These are phyloP conservation scores for Argyrosomus japonicus DNA, from an alignment of 2,113 vertebrate genomes.

Conservation along the genomic window DNA sequence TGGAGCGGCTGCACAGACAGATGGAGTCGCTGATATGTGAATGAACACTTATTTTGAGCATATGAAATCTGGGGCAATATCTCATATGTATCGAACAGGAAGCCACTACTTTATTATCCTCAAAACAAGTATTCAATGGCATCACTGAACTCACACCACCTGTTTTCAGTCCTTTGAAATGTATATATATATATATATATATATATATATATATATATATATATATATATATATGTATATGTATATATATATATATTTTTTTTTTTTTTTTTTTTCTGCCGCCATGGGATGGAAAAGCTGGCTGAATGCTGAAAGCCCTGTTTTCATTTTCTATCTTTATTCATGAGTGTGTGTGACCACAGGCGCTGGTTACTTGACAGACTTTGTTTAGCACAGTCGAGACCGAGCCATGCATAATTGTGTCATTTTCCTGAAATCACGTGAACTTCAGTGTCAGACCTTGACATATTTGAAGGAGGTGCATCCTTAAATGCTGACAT, in stretches of 20 bases:
- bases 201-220: no score
- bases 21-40: slow-evolving; percentile 50
- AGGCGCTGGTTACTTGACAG: slow-evolving; percentile 31
- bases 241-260: no score
- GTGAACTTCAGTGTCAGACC: not conserved
- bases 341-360: slow-evolving; percentile 42
- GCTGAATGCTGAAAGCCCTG: slow-evolving; percentile 20
- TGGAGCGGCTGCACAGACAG: slow-evolving; percentile 41
- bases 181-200: not conserved
- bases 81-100: slow-evolving; percentile 41
- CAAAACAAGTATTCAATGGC: slow-evolving; percentile 45
- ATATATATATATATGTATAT: no score
- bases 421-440: slow-evolving; percentile 9
- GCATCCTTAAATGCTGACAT: not conserved
- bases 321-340: slow-evolving; percentile 42
- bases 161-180: slow-evolving; percentile 62
- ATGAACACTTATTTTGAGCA: slow-evolving; percentile 43
- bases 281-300: not conserved
- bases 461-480: not conserved
- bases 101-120: slow-evolving; percentile 52
- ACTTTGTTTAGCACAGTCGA: slow-evolving; percentile 14
- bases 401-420: not conserved
- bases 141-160: slow-evolving; percentile 48
- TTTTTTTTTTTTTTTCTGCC: not conserved
- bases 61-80: slow-evolving; percentile 46